Evolutionary conservation across 2,888 invertebrate species (phyloP).

Genomic region (Elaeidobius kamerunicus): DNA sequence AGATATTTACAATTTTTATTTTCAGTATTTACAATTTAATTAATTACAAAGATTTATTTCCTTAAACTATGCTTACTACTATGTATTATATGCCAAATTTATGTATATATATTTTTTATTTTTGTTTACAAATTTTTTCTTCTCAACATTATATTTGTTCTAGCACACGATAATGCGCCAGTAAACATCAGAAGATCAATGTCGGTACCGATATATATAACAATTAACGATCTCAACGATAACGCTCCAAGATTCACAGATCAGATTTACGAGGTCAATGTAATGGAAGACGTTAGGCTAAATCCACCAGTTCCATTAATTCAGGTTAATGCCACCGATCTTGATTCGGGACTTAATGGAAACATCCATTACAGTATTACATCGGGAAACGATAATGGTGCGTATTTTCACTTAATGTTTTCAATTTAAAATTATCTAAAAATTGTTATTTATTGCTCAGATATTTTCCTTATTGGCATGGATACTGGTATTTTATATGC

Average conservation of each 20-base stretch:
- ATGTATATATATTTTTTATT: too few relatives aligned
- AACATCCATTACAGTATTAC: conserved; percentile 72
- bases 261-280: conserved; percentile 71
- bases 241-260: conserved; percentile 80
- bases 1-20: too few relatives aligned
- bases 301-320: conserved; percentile 80
- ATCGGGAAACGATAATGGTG: conserved; percentile 62
- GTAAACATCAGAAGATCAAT: conserved; percentile 63
- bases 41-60: too few relatives aligned
- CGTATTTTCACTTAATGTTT: too few relatives aligned
- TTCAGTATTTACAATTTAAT: too few relatives aligned
- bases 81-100: too few relatives aligned
- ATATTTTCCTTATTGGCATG: conserved; percentile 71
- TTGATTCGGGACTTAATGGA: conserved; percentile 75
- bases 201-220: conserved; percentile 76
- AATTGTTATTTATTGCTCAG: conserved; percentile 52
- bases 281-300: conserved; percentile 79
- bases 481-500: conserved; percentile 81
- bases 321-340: conserved; percentile 77
- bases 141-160: too few relatives aligned
- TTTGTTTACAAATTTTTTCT: not conserved
- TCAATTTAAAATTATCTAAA: too few relatives aligned
- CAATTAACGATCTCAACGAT: conserved; percentile 83
- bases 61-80: too few relatives aligned
- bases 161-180: conserved; percentile 79